Evolutionary conservation across 2,797 vertebrate genomes (phyloP).

Genomic region (Smutsia temminckii): DNA sequence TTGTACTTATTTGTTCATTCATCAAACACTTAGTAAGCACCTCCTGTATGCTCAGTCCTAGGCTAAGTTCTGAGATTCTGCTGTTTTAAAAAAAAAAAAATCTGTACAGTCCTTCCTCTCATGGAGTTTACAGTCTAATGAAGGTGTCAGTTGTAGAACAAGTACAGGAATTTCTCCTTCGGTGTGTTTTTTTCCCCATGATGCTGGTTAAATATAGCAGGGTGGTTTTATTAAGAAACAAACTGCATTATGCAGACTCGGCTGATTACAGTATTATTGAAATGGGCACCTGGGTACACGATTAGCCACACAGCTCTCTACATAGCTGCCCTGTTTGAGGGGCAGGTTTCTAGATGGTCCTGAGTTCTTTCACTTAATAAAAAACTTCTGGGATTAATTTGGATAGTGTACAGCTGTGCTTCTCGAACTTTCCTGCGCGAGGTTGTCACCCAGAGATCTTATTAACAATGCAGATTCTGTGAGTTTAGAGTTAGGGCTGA

Average conservation of each 20-base stretch:
- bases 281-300: rapidly evolving
- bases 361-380: background rate
- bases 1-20: background rate
- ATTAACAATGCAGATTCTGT: background rate
- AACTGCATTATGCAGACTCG: background rate
- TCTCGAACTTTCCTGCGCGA: background rate
- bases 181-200: background rate
- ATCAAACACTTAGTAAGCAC: background rate
- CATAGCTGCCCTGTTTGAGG: background rate
- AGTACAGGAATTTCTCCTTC: background rate
- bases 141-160: background rate
- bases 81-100: background rate
- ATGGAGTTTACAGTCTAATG: background rate
- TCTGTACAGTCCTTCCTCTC: background rate
- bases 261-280: background rate
- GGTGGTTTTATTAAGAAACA: background rate
- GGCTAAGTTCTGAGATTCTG: background rate
- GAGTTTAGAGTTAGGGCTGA: background rate
- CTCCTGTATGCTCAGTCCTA: background rate
- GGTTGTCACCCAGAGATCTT: background rate
- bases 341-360: background rate
- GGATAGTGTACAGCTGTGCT: background rate
- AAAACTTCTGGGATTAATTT: background rate
- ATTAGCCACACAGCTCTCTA: background rate
- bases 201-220: background rate